Conservation (phyloP, 2,888 invertebrate species). For the Eilema caniola region DNA sequence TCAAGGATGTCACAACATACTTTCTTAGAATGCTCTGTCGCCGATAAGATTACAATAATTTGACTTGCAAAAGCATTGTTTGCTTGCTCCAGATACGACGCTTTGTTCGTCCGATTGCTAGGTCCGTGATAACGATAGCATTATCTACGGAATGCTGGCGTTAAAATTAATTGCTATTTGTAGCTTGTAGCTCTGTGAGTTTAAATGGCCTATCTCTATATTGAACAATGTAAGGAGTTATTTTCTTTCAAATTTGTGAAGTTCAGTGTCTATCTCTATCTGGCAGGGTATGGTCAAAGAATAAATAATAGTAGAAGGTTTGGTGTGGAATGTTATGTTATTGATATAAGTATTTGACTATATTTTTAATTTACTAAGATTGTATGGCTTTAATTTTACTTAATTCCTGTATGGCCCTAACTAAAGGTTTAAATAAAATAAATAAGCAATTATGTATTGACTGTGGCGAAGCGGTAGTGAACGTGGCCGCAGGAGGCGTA, state of each 20-base stretch:
- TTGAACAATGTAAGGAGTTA: background rate
- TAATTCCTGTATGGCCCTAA: too few species aligned
- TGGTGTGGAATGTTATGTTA: background rate
- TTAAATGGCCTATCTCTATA: background rate
- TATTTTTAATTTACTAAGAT: too few species aligned
- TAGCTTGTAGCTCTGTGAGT: background rate
- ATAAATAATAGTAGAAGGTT: too few species aligned
- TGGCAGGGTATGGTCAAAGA: too few species aligned
- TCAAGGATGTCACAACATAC: constrained; percentile 3
- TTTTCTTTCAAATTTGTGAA: background rate
- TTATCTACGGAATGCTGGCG: constrained; percentile 16
- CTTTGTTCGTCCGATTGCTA: constrained; percentile 42
- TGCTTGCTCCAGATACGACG: constrained; percentile 33
- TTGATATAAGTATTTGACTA: background rate
- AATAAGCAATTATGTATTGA: too few species aligned
- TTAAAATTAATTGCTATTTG: background rate
- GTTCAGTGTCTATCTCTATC: background rate
- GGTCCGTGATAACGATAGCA: constrained; percentile 31
- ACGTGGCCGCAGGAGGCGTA: too few species aligned
- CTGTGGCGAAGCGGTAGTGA: too few species aligned
- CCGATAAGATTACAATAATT: constrained; percentile 44
- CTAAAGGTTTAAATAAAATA: too few species aligned
- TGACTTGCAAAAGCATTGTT: constrained; percentile 35
- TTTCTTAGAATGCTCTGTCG: constrained; percentile 8
- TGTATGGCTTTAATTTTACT: too few species aligned